Base-by-base conservation (phyloP, 2,888 invertebrate genomes). In the Harpalus rubripes region DNA sequence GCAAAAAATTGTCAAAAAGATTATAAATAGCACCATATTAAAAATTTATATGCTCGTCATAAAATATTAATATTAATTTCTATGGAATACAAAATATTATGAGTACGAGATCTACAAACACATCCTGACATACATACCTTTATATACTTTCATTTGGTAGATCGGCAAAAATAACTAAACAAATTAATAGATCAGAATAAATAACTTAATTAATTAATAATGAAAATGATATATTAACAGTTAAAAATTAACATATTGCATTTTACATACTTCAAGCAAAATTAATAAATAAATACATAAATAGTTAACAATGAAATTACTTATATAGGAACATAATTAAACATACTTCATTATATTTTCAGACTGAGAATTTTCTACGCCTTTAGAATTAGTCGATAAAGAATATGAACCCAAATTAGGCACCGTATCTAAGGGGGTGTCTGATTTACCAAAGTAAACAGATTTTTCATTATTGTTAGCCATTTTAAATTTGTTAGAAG, bases 251-350 rank as follows among this genome's bases (percentile, higher is more conserved):
- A 59, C 16, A 59, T 59, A 4, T 15, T 52, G 44, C 7, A 59
- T 59, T 59, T 26, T 22, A 22, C 26, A 68, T 39, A 68, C 41
- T 32, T 39, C 7, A 5, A 26, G 3, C n/a, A 15, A 16, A 16
- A 68, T 68, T 52, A 74, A 68, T 68, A 74, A 74, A 74, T 74
- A 44, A 74, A 74, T 74, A 74, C 44, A 41, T 68, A 39, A 68
- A 68, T 68, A 68, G 39, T 32, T 68, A 68, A 68, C 72, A 74
- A 74, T 39, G 18, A 74, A 32, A n/a, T 15, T 18, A 74, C 15
- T 74, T 41, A 18, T 1, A 41, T 18, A 44, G 16, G 41, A 68
- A 68, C 7, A 44, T 74, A 74, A 41, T 39, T 44, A 41, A 74
- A 44, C 16, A 74, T 18, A 74, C 3, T 10, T 41, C 7, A 32